A percentile compares a stretch with the other conserved stretches of the same genome.
Evolutionary conservation across 2,113 vertebrate genomes (phyloP).

Genomic region (Gallinago media): DNA sequence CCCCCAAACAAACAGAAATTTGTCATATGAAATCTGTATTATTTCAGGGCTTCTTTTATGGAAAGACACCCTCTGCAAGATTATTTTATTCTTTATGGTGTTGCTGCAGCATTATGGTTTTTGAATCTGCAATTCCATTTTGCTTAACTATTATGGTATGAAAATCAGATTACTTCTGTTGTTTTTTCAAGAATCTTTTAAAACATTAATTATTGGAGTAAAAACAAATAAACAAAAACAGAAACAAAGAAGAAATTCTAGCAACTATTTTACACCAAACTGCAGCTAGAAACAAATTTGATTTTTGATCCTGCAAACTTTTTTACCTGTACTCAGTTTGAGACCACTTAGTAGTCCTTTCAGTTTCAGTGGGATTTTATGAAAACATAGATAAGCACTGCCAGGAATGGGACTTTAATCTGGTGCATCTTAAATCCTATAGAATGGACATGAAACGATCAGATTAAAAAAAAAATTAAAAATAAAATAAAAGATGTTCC

Average conservation of each 20-base stretch:
- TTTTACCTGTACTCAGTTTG: constrained; percentile 56
- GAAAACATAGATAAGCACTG: constrained; percentile 56
- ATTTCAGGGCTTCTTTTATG: not conserved
- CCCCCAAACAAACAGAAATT: not conserved
- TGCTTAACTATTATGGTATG: not conserved
- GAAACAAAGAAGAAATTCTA: not conserved
- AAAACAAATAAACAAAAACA: not conserved
- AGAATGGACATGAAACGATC: constrained; percentile 55
- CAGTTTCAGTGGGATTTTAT: constrained; percentile 56
- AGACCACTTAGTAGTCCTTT: constrained; percentile 53
- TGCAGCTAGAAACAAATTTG: constrained; percentile 1
- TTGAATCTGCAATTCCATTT: not conserved
- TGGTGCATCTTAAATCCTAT: constrained; percentile 46
- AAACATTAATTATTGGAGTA: not conserved
- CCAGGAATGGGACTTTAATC: constrained; percentile 42
- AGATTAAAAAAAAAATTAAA: not conserved
- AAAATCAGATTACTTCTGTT: not conserved
- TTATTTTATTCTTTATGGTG: not conserved
- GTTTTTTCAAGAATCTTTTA: not conserved
- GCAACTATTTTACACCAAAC: constrained; percentile 18
- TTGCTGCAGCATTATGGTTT: not conserved
- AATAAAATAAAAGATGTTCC: not conserved
- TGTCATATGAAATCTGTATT: not conserved
- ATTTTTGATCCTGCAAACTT: constrained; percentile 25
- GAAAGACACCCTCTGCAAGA: not conserved